Conservation (phyloP, 2,113 vertebrate species). For the Echinops telfairi region DNA sequence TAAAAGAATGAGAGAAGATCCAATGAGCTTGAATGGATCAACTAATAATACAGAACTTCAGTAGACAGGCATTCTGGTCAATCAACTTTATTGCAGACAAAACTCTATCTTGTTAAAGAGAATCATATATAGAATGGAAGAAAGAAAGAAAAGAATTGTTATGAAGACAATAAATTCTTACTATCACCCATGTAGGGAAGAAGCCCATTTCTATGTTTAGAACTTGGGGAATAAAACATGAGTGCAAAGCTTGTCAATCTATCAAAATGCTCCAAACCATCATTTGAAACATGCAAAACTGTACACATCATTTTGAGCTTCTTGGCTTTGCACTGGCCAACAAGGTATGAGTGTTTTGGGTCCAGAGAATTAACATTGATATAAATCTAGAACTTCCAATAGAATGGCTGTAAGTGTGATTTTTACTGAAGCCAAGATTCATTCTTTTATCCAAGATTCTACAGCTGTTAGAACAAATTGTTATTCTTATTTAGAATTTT, state of each 20-base stretch:
- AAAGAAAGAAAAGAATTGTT: not conserved
- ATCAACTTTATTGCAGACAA: constrained; percentile 21
- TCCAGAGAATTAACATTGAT: constrained; percentile 53
- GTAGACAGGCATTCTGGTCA: not conserved
- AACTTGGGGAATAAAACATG: constrained; percentile 48
- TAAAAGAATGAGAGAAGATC: not conserved
- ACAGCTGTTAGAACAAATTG: not conserved
- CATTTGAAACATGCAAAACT: constrained; percentile 47
- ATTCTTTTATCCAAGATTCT: not conserved
- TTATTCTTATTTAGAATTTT: constrained; percentile 52
- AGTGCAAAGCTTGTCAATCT: constrained; percentile 52
- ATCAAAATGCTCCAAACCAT: constrained; percentile 56
- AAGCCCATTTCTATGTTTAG: constrained; percentile 58
- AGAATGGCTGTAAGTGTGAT: constrained; percentile 48
- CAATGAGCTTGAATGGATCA: constrained; percentile 35
- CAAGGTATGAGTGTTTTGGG: not conserved
- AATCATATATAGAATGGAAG: constrained; percentile 29
- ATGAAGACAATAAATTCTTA: constrained; percentile 60
- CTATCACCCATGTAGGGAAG: constrained; percentile 34
- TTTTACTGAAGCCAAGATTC: not conserved
- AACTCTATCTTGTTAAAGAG: constrained; percentile 45
- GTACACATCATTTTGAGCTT: constrained; percentile 15
- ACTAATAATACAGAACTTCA: not conserved
- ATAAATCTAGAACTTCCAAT: constrained; percentile 43
- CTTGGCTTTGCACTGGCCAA: constrained; percentile 24